Conservation (phyloP, 92 coral and sea anemone genomes). For the Umimayanthus chanpuru region DNA sequence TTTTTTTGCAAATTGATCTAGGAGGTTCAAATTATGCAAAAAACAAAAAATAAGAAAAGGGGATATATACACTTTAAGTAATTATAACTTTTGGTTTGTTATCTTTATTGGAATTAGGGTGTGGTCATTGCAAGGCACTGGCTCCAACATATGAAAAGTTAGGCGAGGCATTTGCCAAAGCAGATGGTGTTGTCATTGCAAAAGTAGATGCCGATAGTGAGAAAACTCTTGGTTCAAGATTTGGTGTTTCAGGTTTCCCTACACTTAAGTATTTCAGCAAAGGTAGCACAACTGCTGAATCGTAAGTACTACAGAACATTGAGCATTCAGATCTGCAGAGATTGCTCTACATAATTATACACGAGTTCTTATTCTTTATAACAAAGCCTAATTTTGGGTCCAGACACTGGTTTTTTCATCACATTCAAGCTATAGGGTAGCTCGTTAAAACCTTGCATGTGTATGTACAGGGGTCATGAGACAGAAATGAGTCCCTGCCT, state of each 20-base stretch:
- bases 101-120: constrained; percentile 60
- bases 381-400: no score
- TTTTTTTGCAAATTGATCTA: no score
- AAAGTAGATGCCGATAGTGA: constrained; percentile 86
- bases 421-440: no score
- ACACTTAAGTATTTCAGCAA: constrained; percentile 81
- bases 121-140: constrained; percentile 88
- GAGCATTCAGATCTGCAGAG: not conserved
- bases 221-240: constrained; percentile 59
- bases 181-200: constrained; percentile 75
- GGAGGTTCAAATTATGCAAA: no score
- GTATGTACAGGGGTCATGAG: no score
- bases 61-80: not conserved
- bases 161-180: constrained; percentile 75
- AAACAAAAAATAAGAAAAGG: no score
- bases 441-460: no score
- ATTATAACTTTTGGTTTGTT: not conserved
- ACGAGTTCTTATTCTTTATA: no score
- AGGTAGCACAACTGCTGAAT: constrained; percentile 83
- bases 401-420: no score
- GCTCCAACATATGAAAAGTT: constrained; percentile 83
- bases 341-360: not conserved
- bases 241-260: constrained; percentile 78
- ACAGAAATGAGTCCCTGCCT: no score
- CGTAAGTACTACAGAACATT: constrained; percentile 53